phyloP scores from a whole-genome alignment of 2,113 vertebrate species.

The Hyaena hyaena region DNA sequence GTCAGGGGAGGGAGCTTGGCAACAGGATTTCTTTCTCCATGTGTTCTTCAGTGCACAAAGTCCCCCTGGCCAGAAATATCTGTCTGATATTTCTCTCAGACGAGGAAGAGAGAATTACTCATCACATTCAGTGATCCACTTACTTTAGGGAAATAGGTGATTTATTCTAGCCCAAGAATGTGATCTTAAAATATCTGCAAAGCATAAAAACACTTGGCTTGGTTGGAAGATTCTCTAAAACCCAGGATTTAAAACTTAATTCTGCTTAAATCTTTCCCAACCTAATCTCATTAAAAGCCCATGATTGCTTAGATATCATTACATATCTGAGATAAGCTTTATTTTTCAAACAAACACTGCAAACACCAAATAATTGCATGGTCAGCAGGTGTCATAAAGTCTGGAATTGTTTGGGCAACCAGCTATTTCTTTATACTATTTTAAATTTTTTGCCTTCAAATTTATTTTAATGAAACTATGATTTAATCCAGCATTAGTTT shows the following conservation, averaged over 20 bases:
- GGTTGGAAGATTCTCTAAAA: background rate
- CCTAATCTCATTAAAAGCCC: conserved; percentile 17
- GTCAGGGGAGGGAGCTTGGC: background rate
- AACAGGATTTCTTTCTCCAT: background rate
- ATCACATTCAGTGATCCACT: background rate
- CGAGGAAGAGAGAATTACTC: background rate
- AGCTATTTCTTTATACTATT: background rate
- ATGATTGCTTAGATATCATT: background rate
- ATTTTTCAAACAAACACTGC: background rate
- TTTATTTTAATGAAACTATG: background rate
- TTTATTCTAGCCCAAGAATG: background rate
- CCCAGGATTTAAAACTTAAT: background rate
- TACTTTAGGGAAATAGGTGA: background rate
- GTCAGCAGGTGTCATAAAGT: background rate
- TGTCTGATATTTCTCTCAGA: background rate
- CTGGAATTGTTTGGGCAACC: background rate
- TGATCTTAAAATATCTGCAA: background rate
- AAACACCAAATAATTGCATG: background rate
- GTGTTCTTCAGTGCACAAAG: background rate
- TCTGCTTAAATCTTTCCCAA: background rate
- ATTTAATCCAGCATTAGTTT: background rate
- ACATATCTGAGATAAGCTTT: background rate
- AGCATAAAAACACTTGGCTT: background rate
- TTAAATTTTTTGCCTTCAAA: background rate
- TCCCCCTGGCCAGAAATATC: background rate